Base-by-base conservation (phyloP, 2,113 vertebrate genomes). In the Seriola dumerili region DNA sequence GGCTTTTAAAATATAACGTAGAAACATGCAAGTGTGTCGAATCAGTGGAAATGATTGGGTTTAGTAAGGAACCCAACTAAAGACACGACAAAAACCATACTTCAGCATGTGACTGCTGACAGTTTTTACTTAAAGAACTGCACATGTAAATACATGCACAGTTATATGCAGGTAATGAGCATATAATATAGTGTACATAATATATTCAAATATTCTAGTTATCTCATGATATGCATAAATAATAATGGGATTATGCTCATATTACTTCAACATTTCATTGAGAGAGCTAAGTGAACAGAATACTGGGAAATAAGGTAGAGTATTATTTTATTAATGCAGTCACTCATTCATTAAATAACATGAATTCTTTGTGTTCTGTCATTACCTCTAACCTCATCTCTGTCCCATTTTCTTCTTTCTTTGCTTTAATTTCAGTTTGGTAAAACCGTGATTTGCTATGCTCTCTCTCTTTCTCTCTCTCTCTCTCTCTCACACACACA, bases 271-370 rank as follows among this genome's bases (percentile, higher is more conserved):
- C 13, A 65, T 42, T 54, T 71, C 21, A 4, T 13, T 25, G 1
- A 38, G 42, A 48, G 46, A 72, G 25, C 54, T 54, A 66, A 76
- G 36, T 71, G 77, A 81, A 79, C 72, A 71, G 75, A 85, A 85
- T 50, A 36, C 64, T 67, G 71, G 10, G 34, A 62, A 54, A 72
- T 50, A 73, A 73, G 68, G 69, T 88, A 71, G 38, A 68, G n/a
- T 52, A 64, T 52, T 85, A 76, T 77, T 83, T 81, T 86, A 92
- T 90, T 85, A 86, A 90, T 90, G 79, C 64, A 71, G 61, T 73
- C 44, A 48, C 19, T 85, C 63, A 67, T 77, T 85, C 85, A 90
- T 89, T 89, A 90, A 89, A 84, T 84, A 92, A 86, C 84, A 90
- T 65, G 48, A 81, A 80, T 89, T 86, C 73, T 85, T 86, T 86